A percentile compares a stretch with the other conserved stretches of the same genome.
These are phyloP conservation scores for Eublepharis macularius DNA, from an alignment of 2,113 vertebrate genomes.

Conservation along the genomic window DNA sequence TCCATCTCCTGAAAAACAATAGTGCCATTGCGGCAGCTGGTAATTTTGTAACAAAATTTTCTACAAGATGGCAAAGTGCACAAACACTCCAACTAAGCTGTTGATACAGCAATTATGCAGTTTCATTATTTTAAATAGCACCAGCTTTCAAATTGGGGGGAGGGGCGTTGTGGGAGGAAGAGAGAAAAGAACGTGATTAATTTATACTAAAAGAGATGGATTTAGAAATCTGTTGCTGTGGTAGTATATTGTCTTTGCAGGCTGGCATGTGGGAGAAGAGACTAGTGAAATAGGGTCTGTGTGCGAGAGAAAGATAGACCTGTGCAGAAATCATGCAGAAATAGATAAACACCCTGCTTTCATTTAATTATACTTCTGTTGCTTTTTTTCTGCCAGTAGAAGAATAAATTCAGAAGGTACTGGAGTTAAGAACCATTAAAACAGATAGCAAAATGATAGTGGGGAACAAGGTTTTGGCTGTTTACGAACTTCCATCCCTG, in stretches of 20 bases:
- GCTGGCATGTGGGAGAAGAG: conserved; percentile 24
- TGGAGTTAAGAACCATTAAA: background rate
- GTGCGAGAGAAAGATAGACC: conserved; percentile 4
- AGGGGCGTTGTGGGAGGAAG: background rate
- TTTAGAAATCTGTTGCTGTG: conserved; percentile 51
- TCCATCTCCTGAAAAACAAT: background rate
- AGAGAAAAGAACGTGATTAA: background rate
- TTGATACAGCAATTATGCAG: conserved; percentile 3
- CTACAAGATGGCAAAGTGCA: conserved; percentile 27
- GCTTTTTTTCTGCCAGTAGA: fast-evolving
- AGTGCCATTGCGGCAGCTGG: conserved; percentile 8
- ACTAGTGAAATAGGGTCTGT: background rate
- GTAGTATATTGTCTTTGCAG: conserved; percentile 50
- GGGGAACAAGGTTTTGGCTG: too few relatives aligned
- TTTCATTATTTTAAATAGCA: conserved; percentile 16
- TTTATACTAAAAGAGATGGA: conserved; percentile 36
- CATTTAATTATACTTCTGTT: fast-evolving
- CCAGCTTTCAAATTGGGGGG: background rate
- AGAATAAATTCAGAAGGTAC: background rate
- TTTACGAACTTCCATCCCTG: too few relatives aligned
- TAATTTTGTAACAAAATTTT: background rate
- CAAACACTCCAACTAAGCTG: conserved; percentile 10
- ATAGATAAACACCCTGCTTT: background rate
- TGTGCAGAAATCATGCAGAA: background rate
- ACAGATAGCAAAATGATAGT: background rate